phyloP scores from a whole-genome alignment of 2,888 invertebrate genomes.

The Choristoneura rosaceana region DNA sequence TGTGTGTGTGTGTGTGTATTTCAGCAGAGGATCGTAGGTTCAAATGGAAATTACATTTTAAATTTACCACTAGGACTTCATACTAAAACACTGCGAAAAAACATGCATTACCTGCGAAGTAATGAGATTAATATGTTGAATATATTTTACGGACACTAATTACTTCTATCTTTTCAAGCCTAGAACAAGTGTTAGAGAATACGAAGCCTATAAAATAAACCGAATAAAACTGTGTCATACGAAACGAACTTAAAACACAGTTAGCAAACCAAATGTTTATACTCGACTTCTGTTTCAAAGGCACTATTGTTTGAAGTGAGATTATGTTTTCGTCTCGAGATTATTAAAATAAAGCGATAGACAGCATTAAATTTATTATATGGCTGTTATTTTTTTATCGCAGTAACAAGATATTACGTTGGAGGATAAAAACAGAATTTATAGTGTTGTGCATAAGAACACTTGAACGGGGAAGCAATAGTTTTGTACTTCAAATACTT shows the following conservation, averaged over 20 bases:
- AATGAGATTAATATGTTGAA: too few relatives aligned
- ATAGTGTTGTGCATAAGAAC: background rate
- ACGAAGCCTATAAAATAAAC: constrained; percentile 8
- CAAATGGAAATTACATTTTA: too few relatives aligned
- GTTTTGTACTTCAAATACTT: background rate
- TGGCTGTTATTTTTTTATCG: constrained; percentile 3
- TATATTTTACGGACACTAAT: too few relatives aligned
- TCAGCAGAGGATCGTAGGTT: too few relatives aligned
- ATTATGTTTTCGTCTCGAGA: constrained; percentile 40
- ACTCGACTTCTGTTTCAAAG: constrained; percentile 52
- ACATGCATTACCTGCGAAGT: too few relatives aligned
- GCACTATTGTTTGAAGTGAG: constrained; percentile 40
- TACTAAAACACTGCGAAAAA: too few relatives aligned
- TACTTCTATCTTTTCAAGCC: too few relatives aligned
- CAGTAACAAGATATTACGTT: background rate
- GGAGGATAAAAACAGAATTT: background rate
- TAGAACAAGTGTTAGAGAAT: background rate
- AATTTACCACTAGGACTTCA: too few relatives aligned
- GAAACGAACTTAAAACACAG: constrained; percentile 23
- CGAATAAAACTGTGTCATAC: constrained; percentile 18
- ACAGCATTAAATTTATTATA: constrained; percentile 23
- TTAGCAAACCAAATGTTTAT: constrained; percentile 40
- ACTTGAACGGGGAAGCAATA: background rate
- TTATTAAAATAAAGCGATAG: constrained; percentile 27
- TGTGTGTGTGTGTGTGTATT: too few relatives aligned